Conservation (phyloP, 1,140 invertebrate species). For the Platyura marginata region DNA sequence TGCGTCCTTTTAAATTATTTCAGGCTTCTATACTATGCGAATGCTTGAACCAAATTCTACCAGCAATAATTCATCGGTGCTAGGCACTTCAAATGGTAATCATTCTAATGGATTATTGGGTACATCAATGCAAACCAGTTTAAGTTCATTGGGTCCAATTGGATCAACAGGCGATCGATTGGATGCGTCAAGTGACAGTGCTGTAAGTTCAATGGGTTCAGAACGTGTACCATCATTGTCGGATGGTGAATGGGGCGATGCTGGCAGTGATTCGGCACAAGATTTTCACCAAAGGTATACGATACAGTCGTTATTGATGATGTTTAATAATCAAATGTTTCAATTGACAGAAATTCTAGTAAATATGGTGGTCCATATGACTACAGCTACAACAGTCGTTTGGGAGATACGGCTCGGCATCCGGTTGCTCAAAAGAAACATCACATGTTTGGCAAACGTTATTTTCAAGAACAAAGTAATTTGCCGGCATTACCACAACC, state of each 20-base stretch:
- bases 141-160: constrained; percentile 8
- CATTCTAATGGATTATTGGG: constrained; percentile 12
- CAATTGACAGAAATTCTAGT: constrained; percentile 17
- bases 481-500: constrained; percentile 5
- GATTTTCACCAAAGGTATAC: constrained; percentile 27
- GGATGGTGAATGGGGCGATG: constrained; percentile 77
- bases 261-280: constrained; percentile 63
- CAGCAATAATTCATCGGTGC: constrained; percentile 23
- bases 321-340: constrained; percentile 5
- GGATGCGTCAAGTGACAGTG: constrained; percentile 69
- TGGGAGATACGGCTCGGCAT: constrained; percentile 22
- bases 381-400: constrained; percentile 37
- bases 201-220: constrained; percentile 79
- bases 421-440: constrained; percentile 80
- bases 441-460: constrained; percentile 75
- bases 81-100: constrained; percentile 19
- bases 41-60: constrained; percentile 48
- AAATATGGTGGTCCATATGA: constrained; percentile 63
- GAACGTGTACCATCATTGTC: constrained; percentile 72
- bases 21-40: constrained; percentile 72
- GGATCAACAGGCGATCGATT: constrained; percentile 36
- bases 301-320: constrained; percentile 1
- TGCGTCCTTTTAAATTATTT: too few relatives aligned
- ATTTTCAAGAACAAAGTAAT: constrained; percentile 39
- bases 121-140: constrained; percentile 13